A percentile compares a stretch with the other conserved stretches of the same genome.
phyloP scores from a whole-genome alignment of 2,888 invertebrate genomes.

The Mellilla xanthometata region DNA sequence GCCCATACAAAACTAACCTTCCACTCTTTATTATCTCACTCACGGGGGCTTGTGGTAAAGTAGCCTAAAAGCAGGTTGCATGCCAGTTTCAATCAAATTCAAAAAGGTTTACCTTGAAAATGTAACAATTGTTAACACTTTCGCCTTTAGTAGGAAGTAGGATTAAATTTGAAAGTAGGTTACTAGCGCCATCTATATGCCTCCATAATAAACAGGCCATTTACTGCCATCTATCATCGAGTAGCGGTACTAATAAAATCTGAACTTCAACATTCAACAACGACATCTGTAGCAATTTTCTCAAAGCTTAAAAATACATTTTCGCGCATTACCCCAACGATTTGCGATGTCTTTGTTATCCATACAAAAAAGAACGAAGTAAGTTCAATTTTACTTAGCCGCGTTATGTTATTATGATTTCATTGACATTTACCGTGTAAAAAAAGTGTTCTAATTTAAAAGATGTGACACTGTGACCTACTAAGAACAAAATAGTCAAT shows the following conservation, averaged over 20 bases:
- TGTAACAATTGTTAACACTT: too few relatives aligned
- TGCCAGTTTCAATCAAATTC: too few relatives aligned
- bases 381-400: slow-evolving; percentile 29
- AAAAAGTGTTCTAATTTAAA: slow-evolving; percentile 43
- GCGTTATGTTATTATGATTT: slow-evolving; percentile 41
- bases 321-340: slow-evolving; percentile 53
- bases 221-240: slow-evolving; percentile 33
- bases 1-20: too few relatives aligned
- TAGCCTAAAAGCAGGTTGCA: too few relatives aligned
- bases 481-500: slow-evolving; percentile 34
- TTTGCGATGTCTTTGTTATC: slow-evolving; percentile 26
- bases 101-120: too few relatives aligned
- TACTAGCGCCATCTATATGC: too few relatives aligned
- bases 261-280: too few relatives aligned
- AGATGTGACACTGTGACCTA: slow-evolving; percentile 60
- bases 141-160: too few relatives aligned
- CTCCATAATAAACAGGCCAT: too few relatives aligned
- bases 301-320: slow-evolving; percentile 5
- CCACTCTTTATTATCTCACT: too few relatives aligned
- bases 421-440: slow-evolving; percentile 54
- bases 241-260: slow-evolving; percentile 20
- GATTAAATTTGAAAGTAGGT: too few relatives aligned
- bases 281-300: slow-evolving; percentile 33
- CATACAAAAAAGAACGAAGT: not conserved
- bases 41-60: too few relatives aligned